phyloP scores from a whole-genome alignment of 2,888 invertebrate genomes.

The Spisula solida region DNA sequence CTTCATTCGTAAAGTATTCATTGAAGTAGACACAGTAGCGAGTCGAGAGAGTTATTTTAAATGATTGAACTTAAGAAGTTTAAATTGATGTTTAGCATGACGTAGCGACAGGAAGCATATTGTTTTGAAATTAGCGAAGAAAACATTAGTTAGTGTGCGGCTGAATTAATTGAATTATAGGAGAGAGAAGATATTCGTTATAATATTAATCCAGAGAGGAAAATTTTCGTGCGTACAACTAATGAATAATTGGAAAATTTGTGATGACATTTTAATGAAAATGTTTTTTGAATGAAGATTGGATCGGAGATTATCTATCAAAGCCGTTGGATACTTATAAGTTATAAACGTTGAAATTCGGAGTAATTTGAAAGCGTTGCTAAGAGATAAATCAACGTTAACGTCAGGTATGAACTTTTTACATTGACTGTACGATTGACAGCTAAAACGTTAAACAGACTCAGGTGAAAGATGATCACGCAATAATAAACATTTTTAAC shows the following conservation, averaged over 20 bases:
- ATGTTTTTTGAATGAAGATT: background rate
- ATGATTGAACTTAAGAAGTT: background rate
- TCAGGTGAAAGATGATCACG: slow-evolving; percentile 33
- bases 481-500: slow-evolving; percentile 30
- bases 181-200: background rate
- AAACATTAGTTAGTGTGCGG: background rate
- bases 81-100: slow-evolving; percentile 17
- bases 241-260: background rate
- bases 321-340: background rate
- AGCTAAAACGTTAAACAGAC: slow-evolving; percentile 5
- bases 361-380: background rate
- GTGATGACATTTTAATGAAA: slow-evolving; percentile 10
- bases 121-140: slow-evolving; percentile 1
- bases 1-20: background rate
- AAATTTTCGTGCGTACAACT: background rate
- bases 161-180: background rate
- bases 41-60: background rate
- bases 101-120: background rate
- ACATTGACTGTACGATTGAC: slow-evolving; percentile 11
- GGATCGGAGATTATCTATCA: background rate
- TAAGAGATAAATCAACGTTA: background rate
- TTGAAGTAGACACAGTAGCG: background rate
- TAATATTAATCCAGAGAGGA: background rate
- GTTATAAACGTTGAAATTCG: background rate
- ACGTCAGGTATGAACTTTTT: slow-evolving; percentile 45